A percentile compares a stretch with the other conserved stretches of the same genome.
Evolutionary conservation across 2,888 invertebrate genomes (phyloP).

Genomic region (Cerastis rubricosa): DNA sequence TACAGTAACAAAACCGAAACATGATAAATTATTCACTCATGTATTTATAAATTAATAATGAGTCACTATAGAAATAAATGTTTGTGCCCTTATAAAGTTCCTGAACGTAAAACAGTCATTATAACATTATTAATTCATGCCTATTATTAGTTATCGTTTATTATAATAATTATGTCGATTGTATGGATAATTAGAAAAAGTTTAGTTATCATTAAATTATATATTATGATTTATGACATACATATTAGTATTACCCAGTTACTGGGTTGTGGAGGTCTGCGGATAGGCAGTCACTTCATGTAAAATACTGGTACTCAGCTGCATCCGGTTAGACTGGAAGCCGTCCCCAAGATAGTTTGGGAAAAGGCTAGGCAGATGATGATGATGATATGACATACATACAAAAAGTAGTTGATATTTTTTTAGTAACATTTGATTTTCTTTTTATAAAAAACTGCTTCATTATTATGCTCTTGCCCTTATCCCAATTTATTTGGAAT

Average conservation of each 20-base stretch:
- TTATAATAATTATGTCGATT: not conserved
- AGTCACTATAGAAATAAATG: conserved; percentile 39
- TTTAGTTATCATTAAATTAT: not conserved
- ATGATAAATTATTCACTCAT: conserved; percentile 39
- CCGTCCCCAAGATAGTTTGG: too few species aligned
- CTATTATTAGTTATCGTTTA: conserved; percentile 6
- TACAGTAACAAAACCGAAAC: conserved; percentile 3
- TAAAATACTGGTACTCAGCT: too few species aligned
- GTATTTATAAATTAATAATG: conserved; percentile 42
- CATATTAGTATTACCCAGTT: too few species aligned
- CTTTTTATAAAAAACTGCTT: not conserved
- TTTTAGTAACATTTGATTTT: not conserved
- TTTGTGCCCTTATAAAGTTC: conserved; percentile 13
- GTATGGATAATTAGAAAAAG: conserved; percentile 5
- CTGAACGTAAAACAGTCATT: conserved; percentile 26
- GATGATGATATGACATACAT: too few species aligned
- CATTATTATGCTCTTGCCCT: not conserved
- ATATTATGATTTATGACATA: not conserved
- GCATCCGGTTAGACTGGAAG: too few species aligned
- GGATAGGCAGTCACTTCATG: too few species aligned
- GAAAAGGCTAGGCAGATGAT: too few species aligned
- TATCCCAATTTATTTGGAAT: not conserved
- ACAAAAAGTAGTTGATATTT: not conserved
- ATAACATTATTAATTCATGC: conserved; percentile 25
- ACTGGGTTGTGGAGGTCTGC: too few species aligned